Conservation (phyloP, 2,113 vertebrate genomes). For the Oncorhynchus keta region DNA sequence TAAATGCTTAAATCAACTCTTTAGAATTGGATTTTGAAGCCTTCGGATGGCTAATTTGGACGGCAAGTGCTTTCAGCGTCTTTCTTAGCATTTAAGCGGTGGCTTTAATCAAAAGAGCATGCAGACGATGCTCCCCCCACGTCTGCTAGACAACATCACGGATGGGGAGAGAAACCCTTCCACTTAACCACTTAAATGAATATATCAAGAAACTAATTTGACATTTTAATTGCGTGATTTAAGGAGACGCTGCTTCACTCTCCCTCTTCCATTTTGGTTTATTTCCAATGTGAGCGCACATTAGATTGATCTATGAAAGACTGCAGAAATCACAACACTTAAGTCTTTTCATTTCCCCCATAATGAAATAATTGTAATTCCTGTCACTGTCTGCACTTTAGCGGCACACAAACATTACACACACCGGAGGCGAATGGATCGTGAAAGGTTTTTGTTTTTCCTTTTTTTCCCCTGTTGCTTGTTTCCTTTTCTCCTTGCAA, state of each 20-base stretch:
- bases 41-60: constrained; percentile 80
- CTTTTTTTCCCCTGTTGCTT: constrained; percentile 46
- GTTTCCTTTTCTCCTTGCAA: constrained; percentile 45
- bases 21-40: constrained; percentile 77
- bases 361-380: constrained; percentile 99
- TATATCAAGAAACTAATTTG: constrained; percentile 99
- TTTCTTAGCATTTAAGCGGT: constrained; percentile 72
- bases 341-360: constrained; percentile 98
- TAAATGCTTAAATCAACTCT: constrained; percentile 81
- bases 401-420: constrained; percentile 83
- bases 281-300: constrained; percentile 94
- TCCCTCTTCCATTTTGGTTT: constrained; percentile 92
- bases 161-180: constrained; percentile 96
- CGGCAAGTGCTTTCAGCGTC: constrained; percentile 80
- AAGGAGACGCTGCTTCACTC: constrained; percentile 96
- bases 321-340: constrained; percentile 98
- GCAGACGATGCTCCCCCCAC: constrained; percentile 75
- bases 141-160: constrained; percentile 82
- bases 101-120: constrained; percentile 80
- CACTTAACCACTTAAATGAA: constrained; percentile 99
- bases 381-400: constrained; percentile 98
- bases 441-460: constrained; percentile 69
- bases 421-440: constrained; percentile 63
- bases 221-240: constrained; percentile 98
- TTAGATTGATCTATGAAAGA: constrained; percentile 98